Evolutionary conservation across 2,888 invertebrate genomes (phyloP), one percentile per base, ranked within the genome.

Genomic region (Marasmarcha lunaedactyla): DNA sequence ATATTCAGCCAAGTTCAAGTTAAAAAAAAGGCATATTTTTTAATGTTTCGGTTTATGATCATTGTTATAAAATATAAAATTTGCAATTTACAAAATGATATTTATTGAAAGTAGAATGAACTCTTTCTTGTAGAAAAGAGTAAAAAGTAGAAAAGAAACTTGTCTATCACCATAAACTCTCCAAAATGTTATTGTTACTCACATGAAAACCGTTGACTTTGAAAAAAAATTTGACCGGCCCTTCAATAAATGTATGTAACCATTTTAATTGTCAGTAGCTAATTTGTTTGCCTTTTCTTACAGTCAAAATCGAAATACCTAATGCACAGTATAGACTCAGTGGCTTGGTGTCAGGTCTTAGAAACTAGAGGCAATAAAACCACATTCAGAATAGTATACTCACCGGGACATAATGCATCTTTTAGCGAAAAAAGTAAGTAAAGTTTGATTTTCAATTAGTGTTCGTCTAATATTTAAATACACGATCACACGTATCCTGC

Each of bases 291-390:
- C 20, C 7, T 20, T 20, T 30, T 40, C 38, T 62, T 55, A 20
- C 71, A 86, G 86, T 71, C 84, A 35, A 86, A 90, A 58, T 88
- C 92, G 51, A 92, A 93, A 58, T 90, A 95, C 33, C 90, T 93
- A 38, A 90, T 91, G 45, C 92, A 94, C 70, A 90, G 90, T 49
- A 94, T 95, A 62, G 95, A 96, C 63, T 87, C 88, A 14, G 89
- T 97, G 42, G 96, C 93, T 0, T 91, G 91, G 84, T 96, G 96
- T 65, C 94, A 95, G 63, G 78, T 94, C 44, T 79, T 89, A 11
- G 94, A 94, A 57, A 86, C 87, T n/a, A 90, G 90, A 59, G 88
- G 89, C 14, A 87, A 86, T 35, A 90, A 90, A 59, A 88, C 90
- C 2, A 86, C 87, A 37, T 91, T 96, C 58, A 86, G 93, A 40